Conservation (phyloP, 2,888 invertebrate genomes). For the Agrenia bidenticulata region DNA sequence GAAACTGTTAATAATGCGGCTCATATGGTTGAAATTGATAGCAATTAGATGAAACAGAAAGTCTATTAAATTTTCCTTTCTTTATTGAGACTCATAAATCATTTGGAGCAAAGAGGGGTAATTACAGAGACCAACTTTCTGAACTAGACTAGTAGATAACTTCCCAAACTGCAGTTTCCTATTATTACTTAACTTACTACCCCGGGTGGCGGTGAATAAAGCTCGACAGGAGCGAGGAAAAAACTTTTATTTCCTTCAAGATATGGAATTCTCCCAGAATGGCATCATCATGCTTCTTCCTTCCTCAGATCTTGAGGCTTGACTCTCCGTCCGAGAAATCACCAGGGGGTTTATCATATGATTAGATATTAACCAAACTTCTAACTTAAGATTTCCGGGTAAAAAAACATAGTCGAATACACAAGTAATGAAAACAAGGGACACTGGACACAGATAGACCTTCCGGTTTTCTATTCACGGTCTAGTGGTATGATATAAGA, state of each 20-base stretch:
- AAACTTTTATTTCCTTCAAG: slow-evolving; percentile 4
- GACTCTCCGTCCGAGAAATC: slow-evolving; percentile 18
- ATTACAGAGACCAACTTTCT: slow-evolving; percentile 43
- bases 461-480: no score
- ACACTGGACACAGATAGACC: no score
- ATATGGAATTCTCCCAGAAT: not conserved
- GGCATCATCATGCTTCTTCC: not conserved
- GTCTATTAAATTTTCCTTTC: slow-evolving; percentile 45
- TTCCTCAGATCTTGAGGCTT: slow-evolving; percentile 1
- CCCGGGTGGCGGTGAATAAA: slow-evolving; percentile 1
- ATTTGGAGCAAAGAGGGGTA: slow-evolving; percentile 26
- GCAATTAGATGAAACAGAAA: slow-evolving; percentile 42
- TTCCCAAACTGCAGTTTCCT: no score
- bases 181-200: not conserved
- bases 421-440: no score
- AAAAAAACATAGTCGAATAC: slow-evolving; percentile 24
- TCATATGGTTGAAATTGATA: slow-evolving; percentile 26
- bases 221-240: not conserved
- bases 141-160: no score
- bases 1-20: not conserved
- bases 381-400: slow-evolving; percentile 17
- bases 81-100: slow-evolving; percentile 43
- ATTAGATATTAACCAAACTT: not conserved
- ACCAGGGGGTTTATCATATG: slow-evolving; percentile 32
- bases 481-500: no score